These are phyloP conservation scores for Schizotus pectinicornis DNA, from an alignment of 2,888 invertebrate species.

Conservation along the genomic window DNA sequence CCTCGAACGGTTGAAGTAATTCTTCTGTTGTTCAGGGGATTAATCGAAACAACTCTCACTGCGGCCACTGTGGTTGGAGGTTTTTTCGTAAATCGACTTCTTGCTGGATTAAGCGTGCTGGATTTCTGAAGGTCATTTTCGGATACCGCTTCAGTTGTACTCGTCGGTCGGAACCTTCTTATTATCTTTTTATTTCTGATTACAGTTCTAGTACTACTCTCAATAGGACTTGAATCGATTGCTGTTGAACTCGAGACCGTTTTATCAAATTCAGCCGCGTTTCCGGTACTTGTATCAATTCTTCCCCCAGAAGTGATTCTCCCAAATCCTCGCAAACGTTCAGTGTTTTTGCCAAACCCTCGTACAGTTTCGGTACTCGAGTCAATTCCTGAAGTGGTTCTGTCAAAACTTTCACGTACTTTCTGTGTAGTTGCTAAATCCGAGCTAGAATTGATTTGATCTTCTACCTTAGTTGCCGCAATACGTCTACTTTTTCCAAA, in stretches of 20 bases:
- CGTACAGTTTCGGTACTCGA: conserved; percentile 22
- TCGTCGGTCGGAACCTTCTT: conserved; percentile 40
- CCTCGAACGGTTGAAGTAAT: conserved; percentile 7
- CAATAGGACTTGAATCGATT: background rate
- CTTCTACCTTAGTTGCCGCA: conserved; percentile 12
- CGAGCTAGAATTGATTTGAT: conserved; percentile 35
- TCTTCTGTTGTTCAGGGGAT: conserved; percentile 7
- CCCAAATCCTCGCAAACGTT: too few species aligned
- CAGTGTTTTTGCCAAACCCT: too few species aligned
- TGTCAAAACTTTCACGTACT: conserved; percentile 25
- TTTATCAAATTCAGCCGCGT: too few species aligned
- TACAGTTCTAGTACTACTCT: conserved; percentile 5
- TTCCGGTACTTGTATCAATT: too few species aligned
- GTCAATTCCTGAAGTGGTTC: conserved; percentile 29
- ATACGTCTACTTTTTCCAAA: conserved; percentile 33
- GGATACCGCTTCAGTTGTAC: conserved; percentile 5
- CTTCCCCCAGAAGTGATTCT: background rate
- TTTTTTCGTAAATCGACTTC: conserved; percentile 1
- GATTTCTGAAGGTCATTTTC: conserved; percentile 14
- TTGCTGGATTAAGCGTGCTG: background rate
- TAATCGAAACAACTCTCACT: too few species aligned
- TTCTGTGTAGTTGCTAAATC: conserved; percentile 29
- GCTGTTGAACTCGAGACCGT: too few species aligned
- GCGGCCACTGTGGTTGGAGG: background rate
- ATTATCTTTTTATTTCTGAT: conserved; percentile 40